These are phyloP conservation scores for Nothobranchius kuhntae DNA, from an alignment of 2,113 vertebrate species.

Conservation along the genomic window DNA sequence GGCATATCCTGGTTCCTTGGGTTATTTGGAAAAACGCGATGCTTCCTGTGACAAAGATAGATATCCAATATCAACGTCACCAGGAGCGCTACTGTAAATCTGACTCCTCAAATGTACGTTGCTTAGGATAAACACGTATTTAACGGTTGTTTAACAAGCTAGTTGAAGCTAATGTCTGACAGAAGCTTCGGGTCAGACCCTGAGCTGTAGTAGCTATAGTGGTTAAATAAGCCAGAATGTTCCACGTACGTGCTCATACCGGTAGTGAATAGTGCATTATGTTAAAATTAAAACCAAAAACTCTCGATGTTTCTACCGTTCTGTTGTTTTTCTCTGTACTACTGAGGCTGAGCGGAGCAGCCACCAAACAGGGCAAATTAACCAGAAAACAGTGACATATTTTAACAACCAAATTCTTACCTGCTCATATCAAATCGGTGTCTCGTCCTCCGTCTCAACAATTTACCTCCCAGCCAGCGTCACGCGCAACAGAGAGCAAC, in stretches of 20 bases:
- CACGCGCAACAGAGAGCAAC: slow-evolving; percentile 13
- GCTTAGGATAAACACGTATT: too few species aligned
- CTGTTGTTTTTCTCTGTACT: not conserved
- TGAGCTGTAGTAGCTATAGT: too few species aligned
- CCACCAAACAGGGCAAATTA: not conserved
- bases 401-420: slow-evolving; percentile 17
- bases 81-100: too few species aligned
- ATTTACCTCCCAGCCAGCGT: slow-evolving; percentile 10
- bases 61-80: too few species aligned
- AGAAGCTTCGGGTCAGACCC: not conserved
- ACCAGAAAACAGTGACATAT: too few species aligned
- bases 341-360: not conserved
- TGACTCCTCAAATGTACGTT: too few species aligned
- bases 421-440: slow-evolving; percentile 66
- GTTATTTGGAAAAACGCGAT: not conserved
- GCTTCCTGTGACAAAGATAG: too few species aligned
- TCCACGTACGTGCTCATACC: too few species aligned
- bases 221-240: not conserved
- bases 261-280: not conserved
- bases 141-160: too few species aligned
- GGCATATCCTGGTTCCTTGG: not conserved
- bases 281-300: not conserved
- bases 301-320: not conserved
- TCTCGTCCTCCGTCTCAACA: slow-evolving; percentile 11
- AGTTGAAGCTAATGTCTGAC: not conserved